Evolutionary conservation across 1,140 invertebrate species (phyloP), one percentile per base, ranked within the genome.

Genomic region (Drosophila nebulosa): DNA sequence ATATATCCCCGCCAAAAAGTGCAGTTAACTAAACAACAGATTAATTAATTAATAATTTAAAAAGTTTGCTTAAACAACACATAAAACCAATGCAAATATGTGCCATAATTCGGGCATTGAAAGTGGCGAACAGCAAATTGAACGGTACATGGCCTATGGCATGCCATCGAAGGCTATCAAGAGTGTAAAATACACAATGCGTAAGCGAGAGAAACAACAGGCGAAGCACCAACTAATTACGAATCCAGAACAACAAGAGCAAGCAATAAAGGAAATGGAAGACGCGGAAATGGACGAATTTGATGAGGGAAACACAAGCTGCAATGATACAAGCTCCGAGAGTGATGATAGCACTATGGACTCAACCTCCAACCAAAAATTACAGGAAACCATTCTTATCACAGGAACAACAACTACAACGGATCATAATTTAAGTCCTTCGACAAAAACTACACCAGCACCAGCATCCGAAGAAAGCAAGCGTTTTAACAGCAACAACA

Each of bases 41-140:
- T n/a, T 2, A 42, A 14, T 21, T 18, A 42, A 21, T 10, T 10
- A 9, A 46, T 61, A 14, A 51, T 32, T 24, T 21, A 32, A 42
- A 63, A 63, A 66, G 57, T 3, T 46, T 64, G 50, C 35, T 53
- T 36, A 27, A 66, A 35, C 68, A 55, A 57, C 56, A 69, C 27
- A 14, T 18, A 59, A 79, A 69, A 83, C 58, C 83, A 90, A 90
- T 86, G 88, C 73, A 73, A 89, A 90, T 30, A 91, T 90, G 90
- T 91, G 86, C 73, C 86, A 89, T 71, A 91, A 89, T 75, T 90
- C 86, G 64, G 73, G 78, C 58, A 79, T 90, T 56, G 72, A 90
- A 79, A 90, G 67, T 80, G 78, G 74, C 71, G 71, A 78, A 66
- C 83, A 86, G 70, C 81, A 90, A 79, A 91, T 91, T 71, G 84